phyloP scores from a whole-genome alignment of 2,888 invertebrate species.

The Acheta domesticus region DNA sequence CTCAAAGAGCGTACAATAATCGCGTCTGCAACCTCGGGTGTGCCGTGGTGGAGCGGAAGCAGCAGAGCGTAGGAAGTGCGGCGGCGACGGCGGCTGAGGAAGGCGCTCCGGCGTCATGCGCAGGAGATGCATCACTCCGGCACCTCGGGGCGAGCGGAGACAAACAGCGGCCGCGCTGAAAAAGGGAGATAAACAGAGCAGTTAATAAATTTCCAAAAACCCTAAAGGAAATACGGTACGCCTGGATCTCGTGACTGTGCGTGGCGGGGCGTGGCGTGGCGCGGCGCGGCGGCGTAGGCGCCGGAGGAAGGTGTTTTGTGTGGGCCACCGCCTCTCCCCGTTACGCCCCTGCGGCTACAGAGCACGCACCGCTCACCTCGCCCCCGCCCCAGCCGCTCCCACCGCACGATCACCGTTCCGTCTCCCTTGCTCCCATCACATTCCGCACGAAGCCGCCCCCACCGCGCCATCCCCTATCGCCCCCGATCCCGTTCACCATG shows the following conservation, averaged over 20 bases:
- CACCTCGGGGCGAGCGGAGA: not conserved
- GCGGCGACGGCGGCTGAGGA: too few relatives aligned
- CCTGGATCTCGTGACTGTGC: not conserved
- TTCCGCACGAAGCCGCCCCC: not conserved
- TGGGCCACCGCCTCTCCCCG: not conserved
- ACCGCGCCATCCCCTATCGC: not conserved
- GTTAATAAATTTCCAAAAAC: not conserved
- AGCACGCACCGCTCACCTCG: not conserved
- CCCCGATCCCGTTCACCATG: not conserved
- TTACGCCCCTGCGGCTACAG: not conserved
- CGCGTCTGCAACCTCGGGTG: too few relatives aligned
- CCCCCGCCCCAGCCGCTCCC: not conserved
- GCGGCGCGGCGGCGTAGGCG: not conserved
- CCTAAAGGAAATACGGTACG: not conserved
- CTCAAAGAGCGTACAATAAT: too few relatives aligned
- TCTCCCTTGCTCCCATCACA: not conserved
- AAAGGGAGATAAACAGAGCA: conserved; percentile 5
- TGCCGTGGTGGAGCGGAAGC: too few relatives aligned
- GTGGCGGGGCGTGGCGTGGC: not conserved
- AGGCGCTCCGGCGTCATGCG: too few relatives aligned
- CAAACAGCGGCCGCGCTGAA: not conserved
- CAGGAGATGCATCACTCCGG: too few relatives aligned
- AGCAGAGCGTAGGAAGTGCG: too few relatives aligned
- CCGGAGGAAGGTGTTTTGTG: not conserved
- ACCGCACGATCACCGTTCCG: not conserved